A percentile compares a stretch with the other conserved stretches of the same genome.
These are phyloP conservation scores for Drosophila funebris DNA, from an alignment of 1,140 invertebrate species.

Conservation along the genomic window DNA sequence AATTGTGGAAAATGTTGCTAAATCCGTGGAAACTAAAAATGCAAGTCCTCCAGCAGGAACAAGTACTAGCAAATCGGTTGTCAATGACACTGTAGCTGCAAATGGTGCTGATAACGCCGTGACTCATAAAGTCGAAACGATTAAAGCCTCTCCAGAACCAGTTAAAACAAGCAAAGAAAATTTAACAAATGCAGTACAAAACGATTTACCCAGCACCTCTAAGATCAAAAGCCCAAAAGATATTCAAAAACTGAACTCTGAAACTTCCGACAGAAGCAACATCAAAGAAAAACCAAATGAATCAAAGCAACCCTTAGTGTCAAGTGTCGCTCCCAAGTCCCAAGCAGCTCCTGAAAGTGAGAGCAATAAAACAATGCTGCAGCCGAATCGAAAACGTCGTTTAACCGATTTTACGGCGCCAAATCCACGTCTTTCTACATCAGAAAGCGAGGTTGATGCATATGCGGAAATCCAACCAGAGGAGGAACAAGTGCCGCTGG, in stretches of 20 bases:
- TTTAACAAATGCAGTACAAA: constrained; percentile 12
- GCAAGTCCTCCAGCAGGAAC: background rate
- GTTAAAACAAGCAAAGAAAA: background rate
- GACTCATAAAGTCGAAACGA: background rate
- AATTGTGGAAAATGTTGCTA: background rate
- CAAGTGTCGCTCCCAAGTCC: background rate
- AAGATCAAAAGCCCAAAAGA: background rate
- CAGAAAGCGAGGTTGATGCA: constrained; percentile 74
- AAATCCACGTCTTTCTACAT: constrained; percentile 51
- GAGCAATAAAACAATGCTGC: constrained; percentile 5
- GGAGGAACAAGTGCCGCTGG: constrained; percentile 57
- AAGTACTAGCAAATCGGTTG: background rate
- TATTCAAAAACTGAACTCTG: background rate
- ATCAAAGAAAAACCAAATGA: background rate
- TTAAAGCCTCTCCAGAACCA: background rate
- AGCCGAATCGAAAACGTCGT: constrained; percentile 60
- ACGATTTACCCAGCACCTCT: constrained; percentile 32
- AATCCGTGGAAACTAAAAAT: background rate
- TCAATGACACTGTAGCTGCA: background rate
- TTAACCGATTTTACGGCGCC: constrained; percentile 54
- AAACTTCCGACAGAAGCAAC: background rate
- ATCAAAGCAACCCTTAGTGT: background rate
- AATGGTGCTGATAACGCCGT: background rate
- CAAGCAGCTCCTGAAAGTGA: background rate
- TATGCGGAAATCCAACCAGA: constrained; percentile 40